phyloP scores from a whole-genome alignment of 2,113 vertebrate species.

The Synchiropus splendidus region DNA sequence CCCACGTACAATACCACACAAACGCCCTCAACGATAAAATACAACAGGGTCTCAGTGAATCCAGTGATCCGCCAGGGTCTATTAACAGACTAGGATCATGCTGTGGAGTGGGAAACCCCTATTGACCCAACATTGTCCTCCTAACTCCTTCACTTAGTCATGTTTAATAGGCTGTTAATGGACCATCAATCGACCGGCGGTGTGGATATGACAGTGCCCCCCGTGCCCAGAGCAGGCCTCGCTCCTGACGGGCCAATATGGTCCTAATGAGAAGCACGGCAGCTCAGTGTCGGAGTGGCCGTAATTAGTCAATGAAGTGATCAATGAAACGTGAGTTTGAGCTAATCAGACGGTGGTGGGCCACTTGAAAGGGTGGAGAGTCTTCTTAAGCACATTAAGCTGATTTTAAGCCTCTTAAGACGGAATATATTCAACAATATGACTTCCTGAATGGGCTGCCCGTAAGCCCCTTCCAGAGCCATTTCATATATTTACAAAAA shows the following conservation, averaged over 20 bases:
- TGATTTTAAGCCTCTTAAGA: too few relatives aligned
- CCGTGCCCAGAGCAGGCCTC: constrained; percentile 37
- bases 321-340: constrained; percentile 49
- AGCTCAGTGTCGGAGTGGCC: constrained; percentile 35
- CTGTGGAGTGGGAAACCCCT: constrained; percentile 43
- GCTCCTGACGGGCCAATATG: constrained; percentile 51
- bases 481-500: too few relatives aligned
- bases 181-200: constrained; percentile 57
- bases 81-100: constrained; percentile 36
- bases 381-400: constrained; percentile 14
- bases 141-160: constrained; percentile 51
- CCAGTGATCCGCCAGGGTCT: constrained; percentile 31
- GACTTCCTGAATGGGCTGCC: too few relatives aligned
- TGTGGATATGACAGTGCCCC: constrained; percentile 52
- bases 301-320: constrained; percentile 48
- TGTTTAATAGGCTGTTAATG: constrained; percentile 65
- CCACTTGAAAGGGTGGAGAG: constrained; percentile 8
- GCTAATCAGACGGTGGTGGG: constrained; percentile 24
- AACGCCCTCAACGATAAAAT: too few relatives aligned
- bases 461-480: too few relatives aligned
- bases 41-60: constrained; percentile 6
- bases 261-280: constrained; percentile 52
- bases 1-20: too few relatives aligned
- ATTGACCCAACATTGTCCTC: constrained; percentile 43
- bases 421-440: too few relatives aligned